phyloP scores from a whole-genome alignment of 2,797 vertebrate species.

The Pantherophis alleghaniensis region DNA sequence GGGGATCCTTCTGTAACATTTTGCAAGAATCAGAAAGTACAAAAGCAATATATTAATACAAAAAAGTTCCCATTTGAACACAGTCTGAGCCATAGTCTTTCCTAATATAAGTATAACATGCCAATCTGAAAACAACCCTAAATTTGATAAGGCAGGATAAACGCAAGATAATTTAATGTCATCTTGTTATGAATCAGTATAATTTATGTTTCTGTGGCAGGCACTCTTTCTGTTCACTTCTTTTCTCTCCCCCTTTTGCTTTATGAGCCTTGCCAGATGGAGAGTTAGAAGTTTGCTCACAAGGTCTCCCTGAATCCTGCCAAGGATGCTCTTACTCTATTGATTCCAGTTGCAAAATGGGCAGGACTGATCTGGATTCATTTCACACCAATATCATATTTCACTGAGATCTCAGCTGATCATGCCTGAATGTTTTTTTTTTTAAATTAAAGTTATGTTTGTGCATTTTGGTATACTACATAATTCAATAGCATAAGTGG shows the following conservation, averaged over 20 bases:
- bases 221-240: slow-evolving; percentile 45
- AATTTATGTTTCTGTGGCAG: slow-evolving; percentile 36
- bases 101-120: background rate
- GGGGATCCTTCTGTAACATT: background rate
- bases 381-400: slow-evolving; percentile 40
- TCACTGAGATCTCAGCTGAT: slow-evolving; percentile 30
- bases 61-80: background rate
- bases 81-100: background rate
- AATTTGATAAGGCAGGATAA: slow-evolving; percentile 24
- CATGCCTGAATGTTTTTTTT: slow-evolving; percentile 38
- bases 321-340: background rate
- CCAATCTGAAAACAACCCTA: background rate
- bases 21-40: background rate
- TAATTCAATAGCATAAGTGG: slow-evolving; percentile 20
- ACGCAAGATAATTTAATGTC: slow-evolving; percentile 35
- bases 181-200: slow-evolving; percentile 33
- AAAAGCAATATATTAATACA: background rate
- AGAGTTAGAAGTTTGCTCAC: slow-evolving; percentile 49
- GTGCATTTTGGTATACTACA: background rate
- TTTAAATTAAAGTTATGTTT: background rate
- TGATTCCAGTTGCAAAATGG: slow-evolving; percentile 31
- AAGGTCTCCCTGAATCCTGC: slow-evolving; percentile 40
- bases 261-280: slow-evolving; percentile 48
- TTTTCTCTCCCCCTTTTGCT: slow-evolving; percentile 32
- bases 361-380: background rate